Percentiles rank a stretch among this genome's conserved stretches.
phyloP scores from a whole-genome alignment of 2,888 invertebrate species.

The Melieria picta region DNA sequence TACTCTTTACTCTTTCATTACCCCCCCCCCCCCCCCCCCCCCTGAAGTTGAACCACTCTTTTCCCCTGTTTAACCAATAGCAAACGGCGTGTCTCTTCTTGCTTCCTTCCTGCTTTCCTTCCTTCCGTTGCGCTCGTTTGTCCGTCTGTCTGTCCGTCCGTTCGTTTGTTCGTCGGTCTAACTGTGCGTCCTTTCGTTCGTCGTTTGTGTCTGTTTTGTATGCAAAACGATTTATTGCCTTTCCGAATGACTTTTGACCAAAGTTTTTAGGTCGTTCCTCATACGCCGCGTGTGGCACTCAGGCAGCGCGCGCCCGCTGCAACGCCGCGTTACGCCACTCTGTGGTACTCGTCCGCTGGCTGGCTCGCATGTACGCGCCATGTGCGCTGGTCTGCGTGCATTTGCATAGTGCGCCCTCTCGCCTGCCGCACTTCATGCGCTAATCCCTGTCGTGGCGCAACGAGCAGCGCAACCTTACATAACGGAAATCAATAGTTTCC shows the following conservation, averaged over 20 bases:
- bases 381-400: not conserved
- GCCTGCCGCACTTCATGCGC: slow-evolving; percentile 3
- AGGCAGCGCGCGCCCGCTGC: too few relatives aligned
- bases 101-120: not conserved
- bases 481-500: slow-evolving; percentile 35
- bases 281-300: slow-evolving; percentile 20
- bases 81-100: not conserved
- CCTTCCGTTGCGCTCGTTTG: slow-evolving; percentile 29
- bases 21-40: not conserved
- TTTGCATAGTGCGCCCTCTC: slow-evolving; percentile 7
- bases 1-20: not conserved
- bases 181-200: not conserved
- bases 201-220: slow-evolving; percentile 29
- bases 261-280: slow-evolving; percentile 40
- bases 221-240: slow-evolving; percentile 44
- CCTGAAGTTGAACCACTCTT: not conserved
- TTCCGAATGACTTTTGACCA: slow-evolving; percentile 37
- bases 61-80: not conserved
- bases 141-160: slow-evolving; percentile 21
- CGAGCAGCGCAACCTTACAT: slow-evolving; percentile 19
- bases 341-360: slow-evolving; percentile 9
- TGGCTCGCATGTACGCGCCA: slow-evolving; percentile 10
- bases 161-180: not conserved
- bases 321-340: not conserved
- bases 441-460: slow-evolving; percentile 35